Conservation (phyloP, 2,888 invertebrate genomes). For the Phaonia tiefii region DNA sequence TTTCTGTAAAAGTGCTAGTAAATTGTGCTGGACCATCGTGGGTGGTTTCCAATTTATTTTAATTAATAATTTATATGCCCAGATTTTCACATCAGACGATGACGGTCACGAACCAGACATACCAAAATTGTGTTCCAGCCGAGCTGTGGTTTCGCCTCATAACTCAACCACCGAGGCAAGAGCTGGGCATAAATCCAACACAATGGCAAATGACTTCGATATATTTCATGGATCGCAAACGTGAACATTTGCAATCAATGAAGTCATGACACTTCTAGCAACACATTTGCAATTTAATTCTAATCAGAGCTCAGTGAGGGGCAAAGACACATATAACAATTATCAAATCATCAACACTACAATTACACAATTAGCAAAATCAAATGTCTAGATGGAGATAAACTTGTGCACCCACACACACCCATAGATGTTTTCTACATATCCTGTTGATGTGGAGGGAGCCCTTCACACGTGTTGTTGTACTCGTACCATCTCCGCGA, state of each 20-base stretch:
- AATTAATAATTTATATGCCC: too few relatives aligned
- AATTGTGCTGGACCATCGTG: too few relatives aligned
- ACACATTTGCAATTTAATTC: background rate
- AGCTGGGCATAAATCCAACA: background rate
- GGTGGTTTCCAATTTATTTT: too few relatives aligned
- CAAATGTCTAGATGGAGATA: background rate
- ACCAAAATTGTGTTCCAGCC: too few relatives aligned
- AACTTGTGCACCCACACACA: background rate
- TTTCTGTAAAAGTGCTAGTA: too few relatives aligned
- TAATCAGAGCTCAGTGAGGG: background rate
- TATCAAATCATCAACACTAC: slow-evolving; percentile 35
- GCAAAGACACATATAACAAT: slow-evolving; percentile 28
- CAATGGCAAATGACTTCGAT: slow-evolving; percentile 13
- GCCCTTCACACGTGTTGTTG: slow-evolving; percentile 6
- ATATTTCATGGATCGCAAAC: background rate
- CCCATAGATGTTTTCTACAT: too few relatives aligned
- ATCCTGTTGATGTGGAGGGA: slow-evolving; percentile 5
- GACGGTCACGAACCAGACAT: too few relatives aligned
- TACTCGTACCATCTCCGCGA: background rate
- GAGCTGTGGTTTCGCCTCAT: slow-evolving; percentile 5
- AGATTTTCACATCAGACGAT: too few relatives aligned
- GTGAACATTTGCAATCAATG: background rate
- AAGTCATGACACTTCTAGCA: slow-evolving; percentile 12
- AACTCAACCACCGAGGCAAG: background rate
- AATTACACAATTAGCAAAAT: slow-evolving; percentile 20